Evolutionary conservation across 2,113 vertebrate genomes (phyloP).

Genomic region (Siniperca knerii): DNA sequence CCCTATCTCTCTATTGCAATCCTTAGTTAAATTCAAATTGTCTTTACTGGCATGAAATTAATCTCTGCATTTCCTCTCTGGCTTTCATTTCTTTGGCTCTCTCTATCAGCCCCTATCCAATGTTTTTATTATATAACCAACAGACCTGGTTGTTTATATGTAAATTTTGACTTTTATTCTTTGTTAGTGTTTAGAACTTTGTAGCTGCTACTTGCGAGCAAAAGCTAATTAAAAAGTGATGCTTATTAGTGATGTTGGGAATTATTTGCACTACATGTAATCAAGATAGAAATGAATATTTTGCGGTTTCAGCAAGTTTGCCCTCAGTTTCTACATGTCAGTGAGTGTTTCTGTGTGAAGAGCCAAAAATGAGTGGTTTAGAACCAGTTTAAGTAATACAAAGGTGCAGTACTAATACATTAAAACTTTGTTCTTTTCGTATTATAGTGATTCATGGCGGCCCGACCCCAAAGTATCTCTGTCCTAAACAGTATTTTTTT

Average conservation of each 20-base stretch:
- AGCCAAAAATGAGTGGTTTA: background rate
- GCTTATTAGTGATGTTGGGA: background rate
- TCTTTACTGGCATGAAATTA: constrained; percentile 27
- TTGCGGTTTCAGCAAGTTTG: background rate
- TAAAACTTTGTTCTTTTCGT: too few species aligned
- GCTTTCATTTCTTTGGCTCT: background rate
- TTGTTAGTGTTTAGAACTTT: background rate
- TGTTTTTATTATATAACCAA: background rate
- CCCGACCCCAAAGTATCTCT: too few species aligned
- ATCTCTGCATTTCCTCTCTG: background rate
- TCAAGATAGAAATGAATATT: background rate
- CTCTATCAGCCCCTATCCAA: background rate
- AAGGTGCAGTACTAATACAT: too few species aligned
- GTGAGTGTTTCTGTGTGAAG: background rate
- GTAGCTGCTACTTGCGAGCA: background rate
- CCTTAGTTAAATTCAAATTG: constrained; percentile 17
- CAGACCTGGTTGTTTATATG: constrained; percentile 43
- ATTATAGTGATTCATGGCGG: background rate
- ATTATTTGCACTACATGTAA: background rate
- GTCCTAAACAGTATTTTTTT: too few species aligned
- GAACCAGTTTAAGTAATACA: background rate
- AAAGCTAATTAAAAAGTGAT: background rate
- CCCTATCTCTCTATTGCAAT: background rate
- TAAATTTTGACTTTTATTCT: constrained; percentile 37
- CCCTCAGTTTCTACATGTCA: background rate